These are phyloP conservation scores for Neodiprion fabricii DNA, from an alignment of 1,140 invertebrate genomes.

Conservation along the genomic window DNA sequence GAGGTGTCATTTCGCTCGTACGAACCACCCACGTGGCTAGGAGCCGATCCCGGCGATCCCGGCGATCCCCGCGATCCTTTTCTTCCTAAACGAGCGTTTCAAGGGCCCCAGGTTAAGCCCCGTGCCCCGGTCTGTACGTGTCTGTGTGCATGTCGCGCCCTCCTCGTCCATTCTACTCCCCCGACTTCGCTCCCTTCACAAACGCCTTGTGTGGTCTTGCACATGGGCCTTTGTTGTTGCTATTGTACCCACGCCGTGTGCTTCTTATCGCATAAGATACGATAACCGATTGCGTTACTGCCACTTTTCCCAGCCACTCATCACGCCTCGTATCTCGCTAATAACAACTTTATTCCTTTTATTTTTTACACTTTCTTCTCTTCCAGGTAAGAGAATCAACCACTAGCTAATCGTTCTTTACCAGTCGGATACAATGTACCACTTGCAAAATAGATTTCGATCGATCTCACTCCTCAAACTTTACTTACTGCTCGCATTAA, in stretches of 20 bases:
- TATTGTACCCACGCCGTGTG: not conserved
- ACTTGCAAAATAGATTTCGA: not conserved
- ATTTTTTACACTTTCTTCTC: not conserved
- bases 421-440: not conserved
- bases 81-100: constrained; percentile 57
- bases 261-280: no score
- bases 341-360: no score
- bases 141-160: constrained; percentile 34
- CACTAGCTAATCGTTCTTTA: not conserved
- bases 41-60: not conserved
- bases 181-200: constrained; percentile 14
- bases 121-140: constrained; percentile 49
- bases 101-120: constrained; percentile 51
- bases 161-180: constrained; percentile 26
- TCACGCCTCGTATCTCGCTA: not conserved
- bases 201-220: constrained; percentile 53
- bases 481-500: no score
- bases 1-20: constrained; percentile 4
- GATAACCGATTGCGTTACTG: not conserved
- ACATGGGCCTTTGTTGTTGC: constrained; percentile 34
- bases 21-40: constrained; percentile 3
- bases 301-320: not conserved
- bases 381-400: not conserved
- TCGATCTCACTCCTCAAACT: not conserved
- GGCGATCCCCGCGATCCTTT: constrained; percentile 43